Conservation (phyloP, 1,140 invertebrate species). For the Caenorhabditis tropicalis region DNA sequence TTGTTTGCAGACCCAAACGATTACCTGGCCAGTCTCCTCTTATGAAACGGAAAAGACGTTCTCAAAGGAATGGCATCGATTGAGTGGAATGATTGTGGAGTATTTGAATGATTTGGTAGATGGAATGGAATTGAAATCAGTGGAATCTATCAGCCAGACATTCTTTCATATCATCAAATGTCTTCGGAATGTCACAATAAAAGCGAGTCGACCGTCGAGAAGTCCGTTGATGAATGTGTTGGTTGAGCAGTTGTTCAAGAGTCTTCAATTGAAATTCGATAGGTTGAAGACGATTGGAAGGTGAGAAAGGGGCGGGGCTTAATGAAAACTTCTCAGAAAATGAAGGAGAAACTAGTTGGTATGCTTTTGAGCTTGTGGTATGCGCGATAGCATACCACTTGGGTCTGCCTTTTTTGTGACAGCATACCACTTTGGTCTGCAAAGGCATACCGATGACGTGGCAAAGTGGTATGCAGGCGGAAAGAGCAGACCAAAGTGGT, state of each 20-base stretch:
- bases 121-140: neutral
- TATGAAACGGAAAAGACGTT: neutral
- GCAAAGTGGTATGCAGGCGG: no score
- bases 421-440: no score
- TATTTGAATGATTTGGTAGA: neutral
- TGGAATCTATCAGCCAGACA: neutral
- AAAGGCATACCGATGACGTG: no score
- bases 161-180: neutral
- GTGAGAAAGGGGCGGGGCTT: neutral
- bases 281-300: neutral
- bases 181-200: neutral
- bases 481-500: no score
- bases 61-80: neutral
- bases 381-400: no score
- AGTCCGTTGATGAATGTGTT: slow-evolving; percentile 1
- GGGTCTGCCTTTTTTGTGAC: no score
- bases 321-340: no score
- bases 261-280: neutral
- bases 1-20: neutral
- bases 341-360: no score
- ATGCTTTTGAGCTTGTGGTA: no score
- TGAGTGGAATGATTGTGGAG: slow-evolving; percentile 11
- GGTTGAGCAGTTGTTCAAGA: slow-evolving; percentile 4
- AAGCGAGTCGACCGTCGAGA: neutral
- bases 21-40: neutral